These are phyloP conservation scores for Drosophila arizonae DNA, from an alignment of 1,140 invertebrate genomes.

Conservation along the genomic window DNA sequence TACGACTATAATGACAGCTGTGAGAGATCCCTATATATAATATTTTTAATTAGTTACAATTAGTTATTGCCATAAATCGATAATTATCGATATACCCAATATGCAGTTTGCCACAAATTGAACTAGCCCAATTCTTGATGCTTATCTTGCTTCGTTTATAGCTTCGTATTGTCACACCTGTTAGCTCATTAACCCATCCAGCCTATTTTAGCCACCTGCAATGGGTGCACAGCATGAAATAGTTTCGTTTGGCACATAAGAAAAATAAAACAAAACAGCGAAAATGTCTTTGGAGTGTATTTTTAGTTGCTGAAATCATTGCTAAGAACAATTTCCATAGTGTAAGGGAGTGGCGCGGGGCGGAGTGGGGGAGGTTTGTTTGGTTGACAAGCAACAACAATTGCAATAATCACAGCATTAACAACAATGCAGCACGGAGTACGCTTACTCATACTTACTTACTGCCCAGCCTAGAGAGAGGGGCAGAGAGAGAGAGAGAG, in stretches of 20 bases:
- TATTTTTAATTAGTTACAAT: too few relatives aligned
- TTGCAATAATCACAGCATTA: constrained; percentile 43
- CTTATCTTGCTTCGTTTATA: too few relatives aligned
- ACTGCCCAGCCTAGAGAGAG: constrained; percentile 53
- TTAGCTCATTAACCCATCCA: background rate
- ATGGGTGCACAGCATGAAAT: constrained; percentile 37
- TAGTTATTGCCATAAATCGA: background rate
- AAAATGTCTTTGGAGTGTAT: constrained; percentile 58
- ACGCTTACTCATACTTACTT: constrained; percentile 78
- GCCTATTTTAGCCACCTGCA: background rate
- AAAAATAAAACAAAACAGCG: constrained; percentile 10
- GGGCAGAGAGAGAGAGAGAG: too few relatives aligned
- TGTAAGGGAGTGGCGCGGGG: background rate
- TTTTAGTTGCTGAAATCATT: constrained; percentile 71
- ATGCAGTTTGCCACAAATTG: too few relatives aligned
- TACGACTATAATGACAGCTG: too few relatives aligned
- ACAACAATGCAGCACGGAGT: constrained; percentile 33
- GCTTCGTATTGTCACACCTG: too few relatives aligned
- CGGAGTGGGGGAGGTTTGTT: background rate
- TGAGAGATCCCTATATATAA: too few relatives aligned
- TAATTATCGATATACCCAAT: background rate
- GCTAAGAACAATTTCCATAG: constrained; percentile 32
- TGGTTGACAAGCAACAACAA: constrained; percentile 24
- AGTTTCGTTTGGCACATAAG: constrained; percentile 37
- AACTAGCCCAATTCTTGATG: too few relatives aligned